Conservation (phyloP, 1,140 invertebrate species). For the Leptinotarsa defecta region DNA sequence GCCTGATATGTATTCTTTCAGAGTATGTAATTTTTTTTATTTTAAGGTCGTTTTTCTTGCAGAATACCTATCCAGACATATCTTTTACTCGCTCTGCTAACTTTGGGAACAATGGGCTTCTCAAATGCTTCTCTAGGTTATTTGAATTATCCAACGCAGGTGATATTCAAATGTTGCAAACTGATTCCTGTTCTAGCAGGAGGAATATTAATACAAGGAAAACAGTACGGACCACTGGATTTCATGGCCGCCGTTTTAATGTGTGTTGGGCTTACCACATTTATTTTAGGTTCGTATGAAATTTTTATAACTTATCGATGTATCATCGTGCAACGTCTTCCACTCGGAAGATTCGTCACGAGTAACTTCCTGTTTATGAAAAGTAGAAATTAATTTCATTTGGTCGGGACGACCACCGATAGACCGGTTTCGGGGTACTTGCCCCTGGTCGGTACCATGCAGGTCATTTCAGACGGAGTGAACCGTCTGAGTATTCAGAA, state of each 20-base stretch:
- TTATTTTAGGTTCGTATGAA: conserved; percentile 70
- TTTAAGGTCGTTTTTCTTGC: conserved; percentile 54
- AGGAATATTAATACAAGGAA: conserved; percentile 89
- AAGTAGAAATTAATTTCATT: too few species aligned
- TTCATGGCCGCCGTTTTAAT: conserved; percentile 83
- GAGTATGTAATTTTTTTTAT: neutral
- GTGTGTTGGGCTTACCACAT: conserved; percentile 90
- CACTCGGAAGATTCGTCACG: too few species aligned
- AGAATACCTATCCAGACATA: conserved; percentile 87
- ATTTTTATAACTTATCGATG: too few species aligned
- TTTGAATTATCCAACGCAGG: conserved; percentile 91
- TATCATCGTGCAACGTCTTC: too few species aligned
- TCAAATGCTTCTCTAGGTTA: conserved; percentile 95
- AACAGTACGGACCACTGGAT: conserved; percentile 82
- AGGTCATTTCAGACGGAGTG: too few species aligned
- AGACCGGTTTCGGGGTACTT: too few species aligned
- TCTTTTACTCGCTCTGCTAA: conserved; percentile 80
- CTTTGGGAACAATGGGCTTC: conserved; percentile 93
- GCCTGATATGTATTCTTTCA: neutral
- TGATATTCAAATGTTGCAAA: conserved; percentile 97
- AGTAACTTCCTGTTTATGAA: too few species aligned
- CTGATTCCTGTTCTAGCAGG: conserved; percentile 93
- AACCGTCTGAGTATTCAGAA: too few species aligned
- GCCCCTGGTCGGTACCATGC: too few species aligned
- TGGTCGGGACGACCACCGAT: too few species aligned